phyloP scores from a whole-genome alignment of 1,140 invertebrate species.

The Cylas formicarius region DNA sequence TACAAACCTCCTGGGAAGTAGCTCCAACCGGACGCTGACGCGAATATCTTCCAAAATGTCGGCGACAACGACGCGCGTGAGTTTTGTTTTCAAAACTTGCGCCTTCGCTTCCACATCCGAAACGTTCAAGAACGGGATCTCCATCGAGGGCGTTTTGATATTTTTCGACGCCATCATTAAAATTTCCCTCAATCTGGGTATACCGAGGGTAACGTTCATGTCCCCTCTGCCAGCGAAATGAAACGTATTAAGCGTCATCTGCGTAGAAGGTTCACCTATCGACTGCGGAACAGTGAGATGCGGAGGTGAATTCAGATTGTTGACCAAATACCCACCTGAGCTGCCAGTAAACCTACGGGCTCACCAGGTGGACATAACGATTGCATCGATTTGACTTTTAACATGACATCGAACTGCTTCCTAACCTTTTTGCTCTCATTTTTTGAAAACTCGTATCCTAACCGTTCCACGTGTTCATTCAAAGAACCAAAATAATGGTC shows the following conservation, averaged over 20 bases:
- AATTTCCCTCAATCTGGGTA: slow-evolving; percentile 93
- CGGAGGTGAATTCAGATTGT: not conserved
- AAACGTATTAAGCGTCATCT: slow-evolving; percentile 99
- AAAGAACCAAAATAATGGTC: slow-evolving; percentile 73
- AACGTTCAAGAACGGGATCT: slow-evolving; percentile 70
- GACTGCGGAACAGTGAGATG: slow-evolving; percentile 54
- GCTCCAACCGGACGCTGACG: slow-evolving; percentile 55
- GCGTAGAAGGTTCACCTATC: slow-evolving; percentile 97
- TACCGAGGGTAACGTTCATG: slow-evolving; percentile 99
- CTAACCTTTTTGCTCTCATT: slow-evolving; percentile 42
- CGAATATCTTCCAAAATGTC: slow-evolving; percentile 73
- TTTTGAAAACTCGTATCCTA: slow-evolving; percentile 61
- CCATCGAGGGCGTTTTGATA: slow-evolving; percentile 94
- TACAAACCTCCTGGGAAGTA: slow-evolving; percentile 45
- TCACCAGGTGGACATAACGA: slow-evolving; percentile 84
- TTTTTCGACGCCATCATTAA: slow-evolving; percentile 89
- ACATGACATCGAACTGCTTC: slow-evolving; percentile 57
- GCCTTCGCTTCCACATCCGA: slow-evolving; percentile 53
- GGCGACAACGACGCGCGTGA: slow-evolving; percentile 69
- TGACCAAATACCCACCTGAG: slow-evolving; percentile 49
- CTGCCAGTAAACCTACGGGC: slow-evolving; percentile 91
- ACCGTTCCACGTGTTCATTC: slow-evolving; percentile 65
- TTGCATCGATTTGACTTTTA: slow-evolving; percentile 70
- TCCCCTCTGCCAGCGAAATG: slow-evolving; percentile 99
- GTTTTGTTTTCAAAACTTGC: slow-evolving; percentile 58